These are phyloP conservation scores for Saccostrea glomerata DNA, from an alignment of 1,140 invertebrate species.

Conservation along the genomic window DNA sequence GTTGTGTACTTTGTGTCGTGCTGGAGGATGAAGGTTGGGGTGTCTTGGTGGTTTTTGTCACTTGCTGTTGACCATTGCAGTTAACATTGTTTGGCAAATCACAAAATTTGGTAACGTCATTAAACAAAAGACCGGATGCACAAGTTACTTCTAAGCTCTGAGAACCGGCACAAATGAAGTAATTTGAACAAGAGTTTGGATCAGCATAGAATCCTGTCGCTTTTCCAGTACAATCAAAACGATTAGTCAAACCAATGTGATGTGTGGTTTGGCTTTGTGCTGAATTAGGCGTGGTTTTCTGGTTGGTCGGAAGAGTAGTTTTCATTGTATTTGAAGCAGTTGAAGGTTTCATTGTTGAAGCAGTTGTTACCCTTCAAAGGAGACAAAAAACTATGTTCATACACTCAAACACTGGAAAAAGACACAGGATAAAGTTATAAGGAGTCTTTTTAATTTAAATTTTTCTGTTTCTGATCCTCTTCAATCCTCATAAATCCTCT, in stretches of 20 bases:
- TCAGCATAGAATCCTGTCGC: slow-evolving; percentile 58
- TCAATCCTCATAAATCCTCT: neutral
- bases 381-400: neutral
- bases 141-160: slow-evolving; percentile 44
- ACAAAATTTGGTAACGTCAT: slow-evolving; percentile 49
- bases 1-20: too few relatives aligned
- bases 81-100: slow-evolving; percentile 47
- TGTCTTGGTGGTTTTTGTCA: neutral
- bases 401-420: neutral
- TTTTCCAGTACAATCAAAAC: slow-evolving; percentile 45
- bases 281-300: slow-evolving; percentile 7
- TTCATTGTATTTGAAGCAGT: neutral
- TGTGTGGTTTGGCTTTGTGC: slow-evolving; percentile 35
- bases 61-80: slow-evolving; percentile 35
- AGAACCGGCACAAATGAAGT: slow-evolving; percentile 53
- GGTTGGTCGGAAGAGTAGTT: neutral
- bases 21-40: too few relatives aligned
- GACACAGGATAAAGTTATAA: neutral
- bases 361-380: neutral
- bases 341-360: neutral
- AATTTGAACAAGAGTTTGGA: slow-evolving; percentile 49
- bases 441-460: neutral
- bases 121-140: slow-evolving; percentile 56
- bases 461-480: neutral
- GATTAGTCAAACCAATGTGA: slow-evolving; percentile 29